Evolutionary conservation across 1,140 invertebrate genomes (phyloP).

Genomic region (Aphis craccivora): DNA sequence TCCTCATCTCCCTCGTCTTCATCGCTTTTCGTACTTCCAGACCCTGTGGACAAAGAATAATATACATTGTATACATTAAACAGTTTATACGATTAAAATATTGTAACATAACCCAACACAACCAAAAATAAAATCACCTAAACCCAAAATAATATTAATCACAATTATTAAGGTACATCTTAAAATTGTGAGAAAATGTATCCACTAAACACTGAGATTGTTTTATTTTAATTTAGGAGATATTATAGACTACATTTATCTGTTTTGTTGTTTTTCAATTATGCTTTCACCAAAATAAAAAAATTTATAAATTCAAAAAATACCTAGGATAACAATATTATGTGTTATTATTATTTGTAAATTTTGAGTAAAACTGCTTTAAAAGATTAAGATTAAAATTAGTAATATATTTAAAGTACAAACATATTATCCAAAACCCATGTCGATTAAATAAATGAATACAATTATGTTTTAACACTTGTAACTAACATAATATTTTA

Average conservation of each 20-base stretch:
- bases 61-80: neutral
- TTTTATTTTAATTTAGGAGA: neutral
- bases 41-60: neutral
- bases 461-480: neutral
- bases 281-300: neutral
- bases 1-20: slow-evolving; percentile 42
- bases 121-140: neutral
- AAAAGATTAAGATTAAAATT: neutral
- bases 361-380: neutral
- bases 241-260: neutral
- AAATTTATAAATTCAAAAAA: too few species aligned
- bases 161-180: neutral
- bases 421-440: neutral
- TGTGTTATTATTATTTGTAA: neutral
- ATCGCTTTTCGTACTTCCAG: slow-evolving; percentile 42
- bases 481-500: neutral
- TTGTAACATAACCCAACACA: neutral
- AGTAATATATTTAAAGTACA: too few species aligned
- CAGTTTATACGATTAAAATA: neutral
- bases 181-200: neutral
- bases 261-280: neutral
- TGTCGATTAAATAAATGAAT: neutral
- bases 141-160: neutral
- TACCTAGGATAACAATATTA: neutral
- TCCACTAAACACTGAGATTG: neutral